Conservation (phyloP, 2,113 vertebrate genomes). For the Siniperca chuatsi region DNA sequence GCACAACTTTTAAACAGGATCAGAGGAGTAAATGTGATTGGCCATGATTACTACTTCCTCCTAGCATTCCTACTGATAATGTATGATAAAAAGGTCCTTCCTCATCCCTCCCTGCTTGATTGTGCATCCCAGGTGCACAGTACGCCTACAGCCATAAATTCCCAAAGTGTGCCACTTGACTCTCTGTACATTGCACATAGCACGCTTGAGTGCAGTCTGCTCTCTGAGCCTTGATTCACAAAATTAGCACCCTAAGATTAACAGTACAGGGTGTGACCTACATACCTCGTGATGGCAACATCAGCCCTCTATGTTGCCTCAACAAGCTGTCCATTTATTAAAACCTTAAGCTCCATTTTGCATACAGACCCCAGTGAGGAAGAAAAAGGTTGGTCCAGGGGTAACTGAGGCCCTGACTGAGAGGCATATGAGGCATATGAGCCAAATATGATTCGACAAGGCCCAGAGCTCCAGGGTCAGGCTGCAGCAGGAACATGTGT, state of each 20-base stretch:
- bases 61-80: not conserved
- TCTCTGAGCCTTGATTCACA: not conserved
- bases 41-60: no score
- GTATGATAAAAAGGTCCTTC: not conserved
- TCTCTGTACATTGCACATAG: not conserved
- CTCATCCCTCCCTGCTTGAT: not conserved
- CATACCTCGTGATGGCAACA: slow-evolving; percentile 24
- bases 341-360: slow-evolving; percentile 32
- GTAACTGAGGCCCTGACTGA: slow-evolving; percentile 55
- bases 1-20: not conserved
- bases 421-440: slow-evolving; percentile 63
- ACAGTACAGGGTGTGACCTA: not conserved
- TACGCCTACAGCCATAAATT: not conserved
- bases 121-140: not conserved
- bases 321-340: slow-evolving; percentile 54
- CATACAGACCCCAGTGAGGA: slow-evolving; percentile 37
- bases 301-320: slow-evolving; percentile 19
- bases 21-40: no score
- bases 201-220: not conserved
- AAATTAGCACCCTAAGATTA: not conserved
- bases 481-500: slow-evolving; percentile 66
- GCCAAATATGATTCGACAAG: slow-evolving; percentile 77
- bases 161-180: not conserved
- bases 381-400: slow-evolving; percentile 30
- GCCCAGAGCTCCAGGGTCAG: slow-evolving; percentile 65